Evolutionary conservation across 2,797 vertebrate genomes (phyloP).

Genomic region (Gymnothorax javanicus): DNA sequence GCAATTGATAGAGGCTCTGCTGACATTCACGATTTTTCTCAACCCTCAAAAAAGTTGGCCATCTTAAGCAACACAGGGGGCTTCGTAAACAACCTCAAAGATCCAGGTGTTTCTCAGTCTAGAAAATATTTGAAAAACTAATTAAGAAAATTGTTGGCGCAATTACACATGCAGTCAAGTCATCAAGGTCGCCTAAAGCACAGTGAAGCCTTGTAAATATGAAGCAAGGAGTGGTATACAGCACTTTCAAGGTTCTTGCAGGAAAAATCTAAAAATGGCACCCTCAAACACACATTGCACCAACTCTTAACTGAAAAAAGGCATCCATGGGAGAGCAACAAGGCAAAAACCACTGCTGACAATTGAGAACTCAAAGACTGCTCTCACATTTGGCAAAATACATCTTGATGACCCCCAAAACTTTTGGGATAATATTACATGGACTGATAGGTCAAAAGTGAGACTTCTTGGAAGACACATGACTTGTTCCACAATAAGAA

Average conservation of each 20-base stretch:
- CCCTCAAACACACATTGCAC: not conserved
- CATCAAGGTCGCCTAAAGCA: conserved; percentile 16
- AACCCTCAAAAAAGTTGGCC: not conserved
- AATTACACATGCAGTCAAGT: conserved; percentile 36
- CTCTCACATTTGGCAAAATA: too few relatives aligned
- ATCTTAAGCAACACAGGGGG: conserved; percentile 19
- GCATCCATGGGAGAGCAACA: too few relatives aligned
- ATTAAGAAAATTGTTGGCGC: conserved; percentile 27
- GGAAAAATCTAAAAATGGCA: not conserved
- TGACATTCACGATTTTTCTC: conserved; percentile 6
- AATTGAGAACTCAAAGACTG: too few relatives aligned
- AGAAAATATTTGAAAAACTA: conserved; percentile 9
- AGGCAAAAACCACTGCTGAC: too few relatives aligned
- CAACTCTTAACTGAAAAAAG: not conserved
- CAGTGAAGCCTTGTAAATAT: not conserved
- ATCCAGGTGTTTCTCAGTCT: conserved; percentile 23
- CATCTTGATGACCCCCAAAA: too few relatives aligned
- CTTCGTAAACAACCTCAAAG: not conserved
- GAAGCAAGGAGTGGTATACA: not conserved
- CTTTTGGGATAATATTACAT: too few relatives aligned
- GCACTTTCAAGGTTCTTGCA: not conserved
- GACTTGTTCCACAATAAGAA: too few relatives aligned
- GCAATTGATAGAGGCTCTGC: conserved; percentile 22
- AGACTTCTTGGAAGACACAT: too few relatives aligned
- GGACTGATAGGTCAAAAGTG: too few relatives aligned